phyloP scores from a whole-genome alignment of 1,140 invertebrate genomes.

The Temnothorax longispinosus region DNA sequence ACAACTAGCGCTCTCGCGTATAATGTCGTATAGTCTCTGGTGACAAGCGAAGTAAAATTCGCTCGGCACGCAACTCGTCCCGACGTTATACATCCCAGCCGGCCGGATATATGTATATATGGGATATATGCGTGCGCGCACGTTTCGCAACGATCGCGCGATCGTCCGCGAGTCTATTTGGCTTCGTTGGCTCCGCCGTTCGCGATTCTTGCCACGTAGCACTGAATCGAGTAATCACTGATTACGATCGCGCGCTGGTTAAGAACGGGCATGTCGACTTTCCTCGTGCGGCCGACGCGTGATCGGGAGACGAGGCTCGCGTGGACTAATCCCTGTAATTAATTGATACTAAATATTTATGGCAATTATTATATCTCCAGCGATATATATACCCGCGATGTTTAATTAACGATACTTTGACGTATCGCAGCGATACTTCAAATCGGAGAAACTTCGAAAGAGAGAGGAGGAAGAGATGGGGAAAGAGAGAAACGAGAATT shows the following conservation, averaged over 20 bases:
- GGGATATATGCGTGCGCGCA: not conserved
- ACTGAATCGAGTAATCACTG: slow-evolving; percentile 43
- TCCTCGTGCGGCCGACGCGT: not conserved
- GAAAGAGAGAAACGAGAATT: not conserved
- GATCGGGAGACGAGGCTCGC: slow-evolving; percentile 1
- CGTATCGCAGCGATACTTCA: not conserved
- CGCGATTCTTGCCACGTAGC: slow-evolving; percentile 44
- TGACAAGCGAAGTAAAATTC: slow-evolving; percentile 44
- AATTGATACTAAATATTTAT: slow-evolving; percentile 34
- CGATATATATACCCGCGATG: not conserved
- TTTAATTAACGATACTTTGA: slow-evolving; percentile 5
- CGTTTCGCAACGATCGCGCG: slow-evolving; percentile 41
- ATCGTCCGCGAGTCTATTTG: slow-evolving; percentile 28
- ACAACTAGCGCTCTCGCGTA: not conserved
- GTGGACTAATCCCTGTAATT: slow-evolving; percentile 29
- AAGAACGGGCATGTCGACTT: slow-evolving; percentile 35
- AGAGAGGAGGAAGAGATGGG: not conserved
- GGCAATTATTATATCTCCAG: not conserved
- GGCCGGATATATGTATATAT: not conserved
- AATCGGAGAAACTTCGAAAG: not conserved
- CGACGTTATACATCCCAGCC: not conserved
- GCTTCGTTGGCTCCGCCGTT: slow-evolving; percentile 20
- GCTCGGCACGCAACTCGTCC: slow-evolving; percentile 15
- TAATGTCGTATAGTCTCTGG: slow-evolving; percentile 11
- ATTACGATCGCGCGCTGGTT: slow-evolving; percentile 44